These are phyloP conservation scores for Trissolcus brochymenae DNA, from an alignment of 2,888 invertebrate genomes.

Conservation along the genomic window DNA sequence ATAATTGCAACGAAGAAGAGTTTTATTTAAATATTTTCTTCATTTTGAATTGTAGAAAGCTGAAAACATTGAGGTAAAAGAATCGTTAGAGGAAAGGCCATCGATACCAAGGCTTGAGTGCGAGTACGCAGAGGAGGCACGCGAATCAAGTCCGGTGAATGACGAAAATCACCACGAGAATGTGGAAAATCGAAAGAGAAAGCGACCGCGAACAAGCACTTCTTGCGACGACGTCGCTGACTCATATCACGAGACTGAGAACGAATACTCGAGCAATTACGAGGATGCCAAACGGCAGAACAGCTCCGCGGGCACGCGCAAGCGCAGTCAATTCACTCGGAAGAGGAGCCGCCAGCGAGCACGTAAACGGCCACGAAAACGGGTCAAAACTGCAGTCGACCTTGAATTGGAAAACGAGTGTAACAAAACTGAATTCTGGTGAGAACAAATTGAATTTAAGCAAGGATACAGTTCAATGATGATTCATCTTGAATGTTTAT, in stretches of 20 bases:
- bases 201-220: slow-evolving; percentile 38
- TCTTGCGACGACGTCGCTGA: slow-evolving; percentile 31
- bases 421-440: slow-evolving; percentile 41
- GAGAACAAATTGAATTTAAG: background rate
- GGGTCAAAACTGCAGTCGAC: slow-evolving; percentile 17
- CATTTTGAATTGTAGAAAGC: background rate
- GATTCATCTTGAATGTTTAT: too few relatives aligned
- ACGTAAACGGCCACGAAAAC: slow-evolving; percentile 23
- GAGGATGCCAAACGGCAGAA: slow-evolving; percentile 32
- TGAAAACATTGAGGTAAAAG: slow-evolving; percentile 1
- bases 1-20: too few relatives aligned
- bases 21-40: too few relatives aligned
- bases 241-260: slow-evolving; percentile 29
- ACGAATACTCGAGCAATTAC: slow-evolving; percentile 21
- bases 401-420: slow-evolving; percentile 40
- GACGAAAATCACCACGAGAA: slow-evolving; percentile 67
- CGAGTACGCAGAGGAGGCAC: slow-evolving; percentile 34
- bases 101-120: background rate
- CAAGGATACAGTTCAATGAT: too few relatives aligned
- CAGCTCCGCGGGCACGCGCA: background rate
- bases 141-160: slow-evolving; percentile 63
- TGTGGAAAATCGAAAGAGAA: slow-evolving; percentile 18
- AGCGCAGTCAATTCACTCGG: slow-evolving; percentile 19
- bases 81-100: background rate
- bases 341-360: slow-evolving; percentile 29